A percentile compares a stretch with the other conserved stretches of the same genome.
Conservation (phyloP, 2,888 invertebrate species). For the Tiliacea citrago region DNA sequence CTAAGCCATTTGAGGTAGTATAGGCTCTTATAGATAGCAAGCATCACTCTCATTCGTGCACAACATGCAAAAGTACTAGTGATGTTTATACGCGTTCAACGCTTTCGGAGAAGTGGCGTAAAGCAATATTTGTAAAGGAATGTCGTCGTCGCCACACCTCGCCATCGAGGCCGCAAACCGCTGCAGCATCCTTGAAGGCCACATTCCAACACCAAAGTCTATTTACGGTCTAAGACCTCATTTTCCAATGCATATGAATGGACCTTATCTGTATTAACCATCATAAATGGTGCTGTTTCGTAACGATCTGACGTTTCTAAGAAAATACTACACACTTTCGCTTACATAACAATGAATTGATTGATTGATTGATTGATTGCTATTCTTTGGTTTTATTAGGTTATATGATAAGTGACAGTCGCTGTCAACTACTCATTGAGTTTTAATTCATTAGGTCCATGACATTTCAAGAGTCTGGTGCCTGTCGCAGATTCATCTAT, state of each 20-base stretch:
- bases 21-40: too few species aligned
- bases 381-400: conserved; percentile 51
- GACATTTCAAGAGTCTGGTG: neutral
- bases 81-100: conserved; percentile 62
- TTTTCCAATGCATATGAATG: conserved; percentile 77
- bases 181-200: conserved; percentile 89
- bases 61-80: conserved; percentile 55
- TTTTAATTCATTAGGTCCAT: conserved; percentile 17
- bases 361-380: conserved; percentile 70
- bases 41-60: conserved; percentile 30
- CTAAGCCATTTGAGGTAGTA: too few species aligned
- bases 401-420: conserved; percentile 46
- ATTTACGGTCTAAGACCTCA: conserved; percentile 86
- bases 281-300: conserved; percentile 62
- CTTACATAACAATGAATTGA: conserved; percentile 69
- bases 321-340: conserved; percentile 59
- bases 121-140: conserved; percentile 79
- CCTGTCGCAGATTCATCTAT: neutral
- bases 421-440: conserved; percentile 1
- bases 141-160: conserved; percentile 86
- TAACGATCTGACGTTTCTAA: conserved; percentile 58
- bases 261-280: conserved; percentile 63
- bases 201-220: conserved; percentile 85
- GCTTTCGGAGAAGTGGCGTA: conserved; percentile 68
- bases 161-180: conserved; percentile 77